These are phyloP conservation scores for Sylvia atricapilla DNA, from an alignment of 2,113 vertebrate species.

Conservation along the genomic window DNA sequence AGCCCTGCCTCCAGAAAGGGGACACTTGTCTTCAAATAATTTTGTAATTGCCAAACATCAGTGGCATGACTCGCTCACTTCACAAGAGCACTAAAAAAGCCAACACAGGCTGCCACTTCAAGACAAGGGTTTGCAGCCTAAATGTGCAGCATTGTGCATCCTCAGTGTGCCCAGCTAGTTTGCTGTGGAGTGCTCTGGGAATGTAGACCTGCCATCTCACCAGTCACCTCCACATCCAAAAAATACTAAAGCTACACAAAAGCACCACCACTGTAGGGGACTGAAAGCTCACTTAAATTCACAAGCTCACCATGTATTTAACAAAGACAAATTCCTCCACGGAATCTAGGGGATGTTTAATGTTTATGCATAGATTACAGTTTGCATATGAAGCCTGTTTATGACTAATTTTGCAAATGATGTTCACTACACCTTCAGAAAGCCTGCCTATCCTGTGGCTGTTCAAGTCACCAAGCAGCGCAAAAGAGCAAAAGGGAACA, in stretches of 20 bases:
- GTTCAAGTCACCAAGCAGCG: neutral
- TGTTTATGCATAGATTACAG: conserved; percentile 7
- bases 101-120: rapidly evolving
- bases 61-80: neutral
- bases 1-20: neutral
- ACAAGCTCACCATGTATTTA: neutral
- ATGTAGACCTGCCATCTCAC: neutral
- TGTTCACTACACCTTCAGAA: conserved; percentile 7
- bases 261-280: neutral
- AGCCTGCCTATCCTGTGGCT: neutral
- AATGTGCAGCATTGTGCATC: rapidly evolving
- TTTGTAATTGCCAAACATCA: neutral
- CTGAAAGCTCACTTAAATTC: conserved; percentile 2
- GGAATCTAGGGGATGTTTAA: neutral
- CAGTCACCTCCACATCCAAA: neutral
- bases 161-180: neutral
- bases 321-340: conserved; percentile 31
- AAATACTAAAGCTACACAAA: neutral
- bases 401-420: neutral
- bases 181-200: neutral
- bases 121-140: neutral
- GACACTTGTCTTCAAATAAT: neutral
- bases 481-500: neutral
- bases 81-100: neutral
- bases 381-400: neutral